These are phyloP conservation scores for Actias luna DNA, from an alignment of 2,888 invertebrate species.

Conservation along the genomic window DNA sequence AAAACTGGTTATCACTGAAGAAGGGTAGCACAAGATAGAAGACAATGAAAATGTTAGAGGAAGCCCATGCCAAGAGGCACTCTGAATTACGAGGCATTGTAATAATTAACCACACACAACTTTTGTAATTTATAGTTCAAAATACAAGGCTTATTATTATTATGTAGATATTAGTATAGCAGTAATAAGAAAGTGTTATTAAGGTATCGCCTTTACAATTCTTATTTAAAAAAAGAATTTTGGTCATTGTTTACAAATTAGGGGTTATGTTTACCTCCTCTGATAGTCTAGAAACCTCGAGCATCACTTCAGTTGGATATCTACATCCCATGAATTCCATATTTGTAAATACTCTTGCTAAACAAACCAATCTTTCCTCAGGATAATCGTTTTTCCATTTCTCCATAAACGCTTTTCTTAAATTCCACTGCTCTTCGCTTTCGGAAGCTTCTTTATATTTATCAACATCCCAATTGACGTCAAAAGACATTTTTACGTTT, in stretches of 20 bases:
- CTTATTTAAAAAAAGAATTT: background rate
- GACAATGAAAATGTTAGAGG: too few species aligned
- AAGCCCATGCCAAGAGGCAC: too few species aligned
- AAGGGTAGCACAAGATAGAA: too few species aligned
- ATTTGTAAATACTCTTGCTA: constrained; percentile 84
- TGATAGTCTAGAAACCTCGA: constrained; percentile 73
- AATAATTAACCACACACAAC: too few species aligned
- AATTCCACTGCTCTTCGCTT: constrained; percentile 94
- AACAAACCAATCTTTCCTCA: constrained; percentile 81
- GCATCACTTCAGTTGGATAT: constrained; percentile 82
- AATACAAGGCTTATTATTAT: too few species aligned
- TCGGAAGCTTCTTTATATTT: constrained; percentile 89
- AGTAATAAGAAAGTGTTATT: too few species aligned
- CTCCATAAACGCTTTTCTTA: constrained; percentile 89
- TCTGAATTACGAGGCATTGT: too few species aligned
- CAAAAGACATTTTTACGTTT: constrained; percentile 45
- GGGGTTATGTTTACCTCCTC: constrained; percentile 66
- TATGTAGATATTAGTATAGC: background rate
- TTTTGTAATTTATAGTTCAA: too few species aligned
- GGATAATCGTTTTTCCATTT: constrained; percentile 86
- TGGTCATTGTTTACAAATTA: background rate
- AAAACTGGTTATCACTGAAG: too few species aligned
- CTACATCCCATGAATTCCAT: constrained; percentile 84
- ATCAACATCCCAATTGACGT: constrained; percentile 86
- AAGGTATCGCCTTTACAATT: background rate